Conservation (phyloP, 2,797 vertebrate species). For the Acrossocheilus wenchowensis region DNA sequence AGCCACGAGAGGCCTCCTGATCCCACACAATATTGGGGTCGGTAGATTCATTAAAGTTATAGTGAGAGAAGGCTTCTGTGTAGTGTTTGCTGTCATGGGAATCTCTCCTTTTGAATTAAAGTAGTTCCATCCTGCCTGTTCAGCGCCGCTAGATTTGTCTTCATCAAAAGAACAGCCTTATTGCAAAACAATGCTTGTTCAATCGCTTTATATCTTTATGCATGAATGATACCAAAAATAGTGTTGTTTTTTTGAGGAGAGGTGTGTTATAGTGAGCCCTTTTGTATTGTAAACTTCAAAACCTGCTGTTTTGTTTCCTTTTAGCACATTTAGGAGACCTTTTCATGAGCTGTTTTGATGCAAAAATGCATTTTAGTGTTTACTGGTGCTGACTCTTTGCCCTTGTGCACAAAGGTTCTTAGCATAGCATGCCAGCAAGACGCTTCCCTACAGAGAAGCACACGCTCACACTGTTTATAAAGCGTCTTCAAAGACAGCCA, state of each 20-base stretch:
- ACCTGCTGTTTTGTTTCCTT: conserved; percentile 16
- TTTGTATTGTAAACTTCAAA: not conserved
- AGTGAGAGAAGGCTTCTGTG: not conserved
- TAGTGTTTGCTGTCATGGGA: conserved; percentile 28
- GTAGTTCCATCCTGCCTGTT: conserved; percentile 29
- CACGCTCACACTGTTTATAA: conserved; percentile 29
- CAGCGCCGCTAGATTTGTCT: conserved; percentile 19
- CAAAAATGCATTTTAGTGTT: conserved; percentile 29
- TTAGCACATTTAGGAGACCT: not conserved
- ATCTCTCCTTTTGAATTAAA: conserved; percentile 32
- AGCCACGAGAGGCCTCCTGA: conserved; percentile 33
- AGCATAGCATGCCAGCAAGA: conserved; percentile 13
- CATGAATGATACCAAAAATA: not conserved
- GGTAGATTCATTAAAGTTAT: conserved; percentile 49
- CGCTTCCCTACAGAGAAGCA: conserved; percentile 18
- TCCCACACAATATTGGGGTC: conserved; percentile 47
- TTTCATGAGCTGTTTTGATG: conserved; percentile 13
- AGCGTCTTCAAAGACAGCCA: conserved; percentile 42
- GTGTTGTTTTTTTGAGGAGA: not conserved
- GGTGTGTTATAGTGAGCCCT: not conserved
- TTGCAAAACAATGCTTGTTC: not conserved
- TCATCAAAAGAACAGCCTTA: conserved; percentile 28
- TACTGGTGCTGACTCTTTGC: conserved; percentile 29
- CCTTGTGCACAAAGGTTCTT: conserved; percentile 30
- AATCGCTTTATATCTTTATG: not conserved